A percentile compares a stretch with the other conserved stretches of the same genome.
phyloP scores from a whole-genome alignment of 1,140 invertebrate genomes.

The Papilio xuthus region DNA sequence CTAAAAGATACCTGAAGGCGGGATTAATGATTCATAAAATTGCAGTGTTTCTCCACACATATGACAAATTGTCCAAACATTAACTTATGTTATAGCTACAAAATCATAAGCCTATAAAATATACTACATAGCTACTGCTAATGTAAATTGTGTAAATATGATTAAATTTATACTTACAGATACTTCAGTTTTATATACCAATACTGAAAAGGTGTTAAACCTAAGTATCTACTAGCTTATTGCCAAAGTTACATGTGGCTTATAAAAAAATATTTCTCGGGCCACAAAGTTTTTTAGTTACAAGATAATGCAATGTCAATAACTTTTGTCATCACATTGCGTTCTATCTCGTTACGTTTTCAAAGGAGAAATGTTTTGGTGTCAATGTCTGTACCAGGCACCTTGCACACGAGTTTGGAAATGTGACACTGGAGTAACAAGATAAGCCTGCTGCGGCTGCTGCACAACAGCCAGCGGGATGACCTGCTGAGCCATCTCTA shows the following conservation, averaged over 20 bases:
- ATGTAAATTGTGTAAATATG: slow-evolving; percentile 73
- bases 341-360: background rate
- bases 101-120: slow-evolving; percentile 56
- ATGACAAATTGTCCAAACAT: background rate
- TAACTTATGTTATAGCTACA: slow-evolving; percentile 44
- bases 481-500: slow-evolving; percentile 84
- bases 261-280: slow-evolving; percentile 24
- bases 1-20: slow-evolving; percentile 28
- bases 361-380: slow-evolving; percentile 41
- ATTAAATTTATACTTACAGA: slow-evolving; percentile 70
- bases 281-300: slow-evolving; percentile 21
- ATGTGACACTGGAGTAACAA: slow-evolving; percentile 84
- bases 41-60: slow-evolving; percentile 3
- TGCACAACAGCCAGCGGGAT: slow-evolving; percentile 84
- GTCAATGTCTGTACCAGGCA: slow-evolving; percentile 80
- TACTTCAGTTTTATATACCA: slow-evolving; percentile 70
- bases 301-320: background rate
- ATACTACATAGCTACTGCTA: slow-evolving; percentile 74
- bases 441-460: slow-evolving; percentile 82
- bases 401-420: slow-evolving; percentile 80
- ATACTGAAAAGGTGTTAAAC: slow-evolving; percentile 76
- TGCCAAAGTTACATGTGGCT: slow-evolving; percentile 67
- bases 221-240: slow-evolving; percentile 75
- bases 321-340: background rate
- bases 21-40: slow-evolving; percentile 23